phyloP scores from a whole-genome alignment of 2,797 vertebrate species.

The Eremophila alpestris region DNA sequence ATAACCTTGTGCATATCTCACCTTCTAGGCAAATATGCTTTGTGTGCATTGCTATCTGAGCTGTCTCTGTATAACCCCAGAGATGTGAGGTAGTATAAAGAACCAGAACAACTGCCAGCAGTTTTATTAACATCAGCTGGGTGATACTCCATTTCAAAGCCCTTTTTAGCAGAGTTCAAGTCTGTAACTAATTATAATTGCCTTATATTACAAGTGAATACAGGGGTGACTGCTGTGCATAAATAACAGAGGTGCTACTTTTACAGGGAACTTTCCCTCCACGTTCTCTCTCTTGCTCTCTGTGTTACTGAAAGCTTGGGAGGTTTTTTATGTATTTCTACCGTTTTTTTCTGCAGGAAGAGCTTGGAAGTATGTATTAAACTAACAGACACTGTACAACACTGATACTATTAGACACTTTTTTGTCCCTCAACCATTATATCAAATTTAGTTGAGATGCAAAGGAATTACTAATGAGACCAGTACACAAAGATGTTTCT shows the following conservation, averaged over 20 bases:
- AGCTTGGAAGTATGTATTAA: not conserved
- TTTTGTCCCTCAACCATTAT: not conserved
- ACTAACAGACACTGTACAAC: not conserved
- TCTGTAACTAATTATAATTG: not conserved
- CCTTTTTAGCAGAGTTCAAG: not conserved
- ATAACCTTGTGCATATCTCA: not conserved
- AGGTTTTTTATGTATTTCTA: not conserved
- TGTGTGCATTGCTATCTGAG: fast-evolving
- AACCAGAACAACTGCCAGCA: not conserved
- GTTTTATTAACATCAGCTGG: not conserved
- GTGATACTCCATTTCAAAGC: not conserved
- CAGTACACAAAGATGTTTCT: not conserved
- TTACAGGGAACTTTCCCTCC: not conserved
- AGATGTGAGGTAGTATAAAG: fast-evolving
- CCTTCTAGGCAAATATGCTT: not conserved
- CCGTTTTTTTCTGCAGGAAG: not conserved
- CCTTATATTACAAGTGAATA: not conserved
- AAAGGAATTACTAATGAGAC: not conserved
- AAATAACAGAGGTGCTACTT: not conserved
- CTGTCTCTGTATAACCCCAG: not conserved
- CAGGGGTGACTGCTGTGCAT: not conserved
- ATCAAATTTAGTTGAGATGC: not conserved
- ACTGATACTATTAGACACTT: not conserved
- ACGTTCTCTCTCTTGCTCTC: not conserved
- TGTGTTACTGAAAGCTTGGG: not conserved